Conservation (phyloP, 2,113 vertebrate species). For the Nothobranchius furzeri region DNA sequence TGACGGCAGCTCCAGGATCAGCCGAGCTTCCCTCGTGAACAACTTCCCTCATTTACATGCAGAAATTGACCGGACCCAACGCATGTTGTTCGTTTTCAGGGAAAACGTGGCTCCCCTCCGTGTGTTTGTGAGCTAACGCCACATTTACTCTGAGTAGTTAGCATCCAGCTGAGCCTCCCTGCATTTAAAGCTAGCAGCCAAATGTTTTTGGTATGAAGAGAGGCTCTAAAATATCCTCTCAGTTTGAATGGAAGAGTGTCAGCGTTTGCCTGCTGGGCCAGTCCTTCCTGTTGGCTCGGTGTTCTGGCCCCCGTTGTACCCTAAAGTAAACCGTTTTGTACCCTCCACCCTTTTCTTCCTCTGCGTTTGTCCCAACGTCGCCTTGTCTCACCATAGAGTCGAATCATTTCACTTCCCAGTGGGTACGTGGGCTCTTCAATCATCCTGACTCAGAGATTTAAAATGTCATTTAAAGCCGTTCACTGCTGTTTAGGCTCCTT, state of each 20-base stretch:
- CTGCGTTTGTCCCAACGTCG: conserved; percentile 15
- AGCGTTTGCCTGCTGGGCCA: conserved; percentile 47
- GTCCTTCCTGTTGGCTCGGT: conserved; percentile 56
- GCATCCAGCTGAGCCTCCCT: conserved; percentile 63
- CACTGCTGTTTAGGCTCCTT: conserved; percentile 66
- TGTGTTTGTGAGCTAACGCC: conserved; percentile 55
- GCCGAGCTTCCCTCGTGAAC: conserved; percentile 30
- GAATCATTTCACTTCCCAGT: conserved; percentile 44
- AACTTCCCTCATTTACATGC: conserved; percentile 47
- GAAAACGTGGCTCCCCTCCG: conserved; percentile 35
- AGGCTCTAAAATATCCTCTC: conserved; percentile 25
- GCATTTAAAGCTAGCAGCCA: conserved; percentile 63
- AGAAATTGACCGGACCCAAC: conserved; percentile 36
- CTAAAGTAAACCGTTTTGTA: conserved; percentile 57
- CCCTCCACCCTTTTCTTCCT: neutral
- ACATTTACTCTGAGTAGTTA: conserved; percentile 31
- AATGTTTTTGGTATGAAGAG: conserved; percentile 55
- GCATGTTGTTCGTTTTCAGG: conserved; percentile 60
- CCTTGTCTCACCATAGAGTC: conserved; percentile 35
- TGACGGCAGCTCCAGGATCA: no score
- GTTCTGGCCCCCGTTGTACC: conserved; percentile 53
- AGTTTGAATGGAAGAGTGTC: conserved; percentile 48
- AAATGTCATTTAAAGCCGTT: conserved; percentile 75
- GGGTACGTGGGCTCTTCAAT: conserved; percentile 56
- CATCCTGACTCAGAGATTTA: conserved; percentile 68